These are phyloP conservation scores for Imbricaverruca yamaguchii DNA, from an alignment of 2,888 invertebrate genomes.

Conservation along the genomic window DNA sequence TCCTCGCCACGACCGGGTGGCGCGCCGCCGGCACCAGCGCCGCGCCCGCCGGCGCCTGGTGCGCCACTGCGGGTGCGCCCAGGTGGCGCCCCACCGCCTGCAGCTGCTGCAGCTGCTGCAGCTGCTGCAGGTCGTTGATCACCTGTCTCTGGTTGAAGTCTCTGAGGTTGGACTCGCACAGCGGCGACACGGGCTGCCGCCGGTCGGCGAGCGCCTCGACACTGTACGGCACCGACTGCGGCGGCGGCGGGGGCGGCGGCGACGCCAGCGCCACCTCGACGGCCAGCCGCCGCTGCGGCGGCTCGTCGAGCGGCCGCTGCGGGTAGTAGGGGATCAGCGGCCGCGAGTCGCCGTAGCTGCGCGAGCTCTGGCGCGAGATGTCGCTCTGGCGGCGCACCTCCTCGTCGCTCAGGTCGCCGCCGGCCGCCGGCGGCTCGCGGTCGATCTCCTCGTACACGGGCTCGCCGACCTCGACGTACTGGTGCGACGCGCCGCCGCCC, in stretches of 20 bases:
- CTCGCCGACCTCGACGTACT: slow-evolving; percentile 48
- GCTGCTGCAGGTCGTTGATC: slow-evolving; percentile 33
- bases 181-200: slow-evolving; percentile 31
- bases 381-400: slow-evolving; percentile 60
- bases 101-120: slow-evolving; percentile 28
- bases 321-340: slow-evolving; percentile 55
- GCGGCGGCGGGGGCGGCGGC: neutral
- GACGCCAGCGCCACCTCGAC: slow-evolving; percentile 30
- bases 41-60: neutral
- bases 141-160: slow-evolving; percentile 33
- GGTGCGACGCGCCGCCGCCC: neutral
- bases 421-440: slow-evolving; percentile 30
- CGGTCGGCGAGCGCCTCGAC: slow-evolving; percentile 24
- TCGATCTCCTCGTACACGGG: slow-evolving; percentile 61
- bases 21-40: neutral
- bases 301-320: slow-evolving; percentile 47
- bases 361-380: slow-evolving; percentile 60
- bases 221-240: neutral
- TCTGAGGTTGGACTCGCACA: slow-evolving; percentile 33
- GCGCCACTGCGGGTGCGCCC: neutral
- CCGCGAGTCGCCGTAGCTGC: slow-evolving; percentile 70
- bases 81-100: neutral
- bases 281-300: slow-evolving; percentile 76
- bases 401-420: slow-evolving; percentile 68
- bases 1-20: neutral